Base-by-base conservation (phyloP, 2,797 vertebrate genomes). In the Geotrypetes seraphini region DNA sequence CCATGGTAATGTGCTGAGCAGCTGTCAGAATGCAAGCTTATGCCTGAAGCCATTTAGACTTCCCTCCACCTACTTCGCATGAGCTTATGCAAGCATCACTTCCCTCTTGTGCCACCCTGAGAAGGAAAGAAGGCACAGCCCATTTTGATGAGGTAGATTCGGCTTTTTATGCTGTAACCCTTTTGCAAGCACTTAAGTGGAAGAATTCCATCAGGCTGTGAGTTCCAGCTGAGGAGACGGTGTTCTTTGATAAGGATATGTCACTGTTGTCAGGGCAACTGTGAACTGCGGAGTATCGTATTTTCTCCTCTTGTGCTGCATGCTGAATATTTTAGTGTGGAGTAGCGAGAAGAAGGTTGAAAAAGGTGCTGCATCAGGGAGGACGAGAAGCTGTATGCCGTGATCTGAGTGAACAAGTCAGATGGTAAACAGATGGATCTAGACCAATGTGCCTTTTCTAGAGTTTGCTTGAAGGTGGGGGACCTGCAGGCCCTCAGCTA, bases 181-280 rank as follows among this genome's bases (percentile, higher is more conserved):
- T 41, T n/a, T 35, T 15, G 43, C 43, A 18, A 28, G 45, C 28
- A 19, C 13, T 50, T 21, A 2, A 25, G 33, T 25, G 31, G 10
- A 33, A 7, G 67, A 63, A 47, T 53, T 75, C 76, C 30, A n/a
- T 16, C 10, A 44, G 0, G 10, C 22, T 13, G n/a, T n/a, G n/a
- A n/a, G n/a, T n/a, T n/a, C n/a, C n/a, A n/a, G n/a, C n/a, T n/a
- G n/a, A n/a, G n/a, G n/a, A n/a, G n/a, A n/a, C n/a, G n/a, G n/a
- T n/a, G n/a, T 57, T 41, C 48, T 66, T 53, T 51, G 50, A 66
- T 57, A 60, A 46, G 67, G 66, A 60, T 50, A 53, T 72, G 70
- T 73, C 66, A 36, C 69, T 66, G 88, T 90, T 83, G 85, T 88
- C 87, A 84, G 78, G 83, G 87, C 71, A 84, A 87, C 87, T 73